Percentiles rank a stretch among this genome's conserved stretches.
These are phyloP conservation scores for Peromyscus aztecus DNA, from an alignment of 2,797 vertebrate species.

Conservation along the genomic window DNA sequence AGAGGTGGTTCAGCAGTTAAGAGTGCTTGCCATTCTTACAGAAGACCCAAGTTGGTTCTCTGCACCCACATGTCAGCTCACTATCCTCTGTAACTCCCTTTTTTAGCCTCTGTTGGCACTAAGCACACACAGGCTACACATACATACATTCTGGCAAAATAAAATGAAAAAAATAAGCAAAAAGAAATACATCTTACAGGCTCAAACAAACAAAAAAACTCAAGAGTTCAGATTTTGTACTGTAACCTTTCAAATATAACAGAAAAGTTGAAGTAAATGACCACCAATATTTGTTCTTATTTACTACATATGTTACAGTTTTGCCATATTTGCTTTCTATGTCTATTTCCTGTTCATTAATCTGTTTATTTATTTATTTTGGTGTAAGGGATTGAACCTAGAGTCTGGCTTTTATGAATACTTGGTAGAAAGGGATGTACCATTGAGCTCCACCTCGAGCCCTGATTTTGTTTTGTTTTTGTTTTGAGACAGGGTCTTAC, in stretches of 20 bases:
- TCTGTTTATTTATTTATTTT: background rate
- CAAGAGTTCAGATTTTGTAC: background rate
- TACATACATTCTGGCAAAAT: background rate
- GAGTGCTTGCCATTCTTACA: background rate
- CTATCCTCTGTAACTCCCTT: background rate
- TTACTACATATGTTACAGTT: background rate
- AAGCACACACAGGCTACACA: background rate
- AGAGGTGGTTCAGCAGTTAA: background rate
- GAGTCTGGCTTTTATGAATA: background rate
- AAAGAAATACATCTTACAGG: background rate
- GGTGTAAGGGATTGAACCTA: background rate
- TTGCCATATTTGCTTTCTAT: conserved; percentile 10
- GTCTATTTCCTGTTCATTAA: background rate
- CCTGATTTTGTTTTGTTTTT: background rate
- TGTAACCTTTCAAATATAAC: conserved; percentile 51
- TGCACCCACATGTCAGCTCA: background rate
- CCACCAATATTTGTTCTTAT: background rate
- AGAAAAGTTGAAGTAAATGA: background rate
- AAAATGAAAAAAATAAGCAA: background rate
- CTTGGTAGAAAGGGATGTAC: background rate
- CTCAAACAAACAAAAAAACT: background rate
- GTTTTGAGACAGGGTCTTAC: background rate
- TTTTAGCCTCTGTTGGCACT: background rate
- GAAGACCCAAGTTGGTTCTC: background rate
- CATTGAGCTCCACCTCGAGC: background rate